Conservation (phyloP, 2,113 vertebrate genomes). For the Natator depressus region DNA sequence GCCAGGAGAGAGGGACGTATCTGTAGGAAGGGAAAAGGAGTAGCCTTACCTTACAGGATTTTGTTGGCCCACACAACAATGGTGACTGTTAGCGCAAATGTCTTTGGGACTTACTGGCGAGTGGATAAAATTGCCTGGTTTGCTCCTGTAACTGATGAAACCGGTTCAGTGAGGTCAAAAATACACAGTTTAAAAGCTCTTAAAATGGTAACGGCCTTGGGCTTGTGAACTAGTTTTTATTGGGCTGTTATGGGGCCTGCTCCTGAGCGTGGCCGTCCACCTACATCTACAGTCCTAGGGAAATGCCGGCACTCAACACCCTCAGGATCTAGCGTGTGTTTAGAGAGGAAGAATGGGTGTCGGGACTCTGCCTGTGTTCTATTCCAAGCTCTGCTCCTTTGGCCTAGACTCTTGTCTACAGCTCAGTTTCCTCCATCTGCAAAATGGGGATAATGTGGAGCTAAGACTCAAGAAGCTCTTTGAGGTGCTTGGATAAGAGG, state of each 20-base stretch:
- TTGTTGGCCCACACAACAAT: not conserved
- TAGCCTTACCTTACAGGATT: not conserved
- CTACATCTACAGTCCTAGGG: not conserved
- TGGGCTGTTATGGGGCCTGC: not conserved
- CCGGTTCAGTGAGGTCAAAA: not conserved
- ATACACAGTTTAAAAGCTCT: not conserved
- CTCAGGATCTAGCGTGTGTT: not conserved
- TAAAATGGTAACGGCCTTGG: not conserved
- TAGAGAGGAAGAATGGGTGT: not conserved
- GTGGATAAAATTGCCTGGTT: not conserved
- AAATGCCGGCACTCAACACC: not conserved
- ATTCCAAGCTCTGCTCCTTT: not conserved
- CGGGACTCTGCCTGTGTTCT: not conserved
- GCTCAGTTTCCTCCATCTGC: not conserved
- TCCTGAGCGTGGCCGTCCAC: not conserved
- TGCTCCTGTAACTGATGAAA: not conserved
- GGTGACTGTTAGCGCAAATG: not conserved
- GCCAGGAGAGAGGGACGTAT: not conserved
- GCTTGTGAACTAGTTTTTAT: not conserved
- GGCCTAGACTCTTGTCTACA: not conserved
- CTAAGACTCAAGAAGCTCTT: not conserved
- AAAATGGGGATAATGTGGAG: not conserved
- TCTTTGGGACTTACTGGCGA: not conserved
- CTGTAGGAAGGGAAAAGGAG: not conserved
- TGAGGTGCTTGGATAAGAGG: fast-evolving